Base-by-base conservation (phyloP, 2,113 vertebrate genomes). In the Porphyrio hochstetteri region DNA sequence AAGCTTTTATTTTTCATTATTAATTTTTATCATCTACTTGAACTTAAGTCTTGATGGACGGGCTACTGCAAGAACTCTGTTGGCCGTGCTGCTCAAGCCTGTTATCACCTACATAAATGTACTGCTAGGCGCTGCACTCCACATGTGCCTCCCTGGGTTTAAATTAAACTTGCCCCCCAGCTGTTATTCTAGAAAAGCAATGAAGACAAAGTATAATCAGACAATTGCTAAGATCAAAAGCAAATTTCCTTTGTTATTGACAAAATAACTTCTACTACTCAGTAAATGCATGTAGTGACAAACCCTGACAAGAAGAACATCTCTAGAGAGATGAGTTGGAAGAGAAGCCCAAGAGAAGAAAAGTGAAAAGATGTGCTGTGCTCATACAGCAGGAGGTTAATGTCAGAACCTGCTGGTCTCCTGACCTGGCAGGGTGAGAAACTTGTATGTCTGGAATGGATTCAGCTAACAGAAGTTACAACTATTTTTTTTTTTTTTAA, bases 1-100 rank as follows among this genome's bases (percentile, higher is more conserved):
- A 95, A 82, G 61, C 38, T 93, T 79, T 89, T 86, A 53, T 82
- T 82, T 93, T 89, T 87, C 50, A 61, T 89, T 36, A 82, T 92
- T 92, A 87, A 84, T 87, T 92, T 87, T 71, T 63, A 84, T 95
- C 31, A 88, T 87, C 69, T 93, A 29, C 61, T 55, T 50, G 70
- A 96, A 89, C 11, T 69, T 79, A 71, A 79, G 40, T 63, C 63
- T 80, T 84, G 83, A 91, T 77, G 57, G 46, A 76, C 57, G 67
- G 57, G 59, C 61, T 84, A 17, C 77, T 92, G 59, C n/a, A 75
- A 91, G 46, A 46, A 18, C 48, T 57, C 24, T 57, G 2, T 50
- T 77, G 69, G 67, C 79, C 44, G 68, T 29, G 40, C 48, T 82
- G 86, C 81, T 84, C 53, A 50, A 68, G 81, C 70, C 38, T 44